phyloP scores from a whole-genome alignment of 1,140 invertebrate species.

The Archivesica marissinica region DNA sequence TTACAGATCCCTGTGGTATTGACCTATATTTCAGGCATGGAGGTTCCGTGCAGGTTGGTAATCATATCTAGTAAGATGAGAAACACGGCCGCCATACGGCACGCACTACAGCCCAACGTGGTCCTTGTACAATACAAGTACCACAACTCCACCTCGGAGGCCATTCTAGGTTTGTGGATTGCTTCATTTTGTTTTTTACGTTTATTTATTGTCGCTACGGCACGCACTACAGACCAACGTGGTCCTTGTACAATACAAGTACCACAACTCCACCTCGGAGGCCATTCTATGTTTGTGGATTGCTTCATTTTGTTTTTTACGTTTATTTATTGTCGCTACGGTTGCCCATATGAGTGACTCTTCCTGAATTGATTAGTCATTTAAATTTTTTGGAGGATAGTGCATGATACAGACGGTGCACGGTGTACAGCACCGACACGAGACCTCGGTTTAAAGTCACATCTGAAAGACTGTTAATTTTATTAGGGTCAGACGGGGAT shows the following conservation, averaged over 20 bases:
- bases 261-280: slow-evolving; percentile 81
- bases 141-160: slow-evolving; percentile 81
- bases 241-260: slow-evolving; percentile 81
- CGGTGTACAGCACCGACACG: too few relatives aligned
- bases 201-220: too few relatives aligned
- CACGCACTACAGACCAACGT: slow-evolving; percentile 78
- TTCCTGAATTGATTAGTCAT: too few relatives aligned
- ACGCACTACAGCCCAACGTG: slow-evolving; percentile 78
- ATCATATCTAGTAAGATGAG: slow-evolving; percentile 78
- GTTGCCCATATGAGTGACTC: too few relatives aligned
- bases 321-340: too few relatives aligned
- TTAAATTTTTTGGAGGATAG: too few relatives aligned
- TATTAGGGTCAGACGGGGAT: too few relatives aligned
- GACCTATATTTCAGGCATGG: slow-evolving; percentile 7
- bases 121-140: slow-evolving; percentile 82
- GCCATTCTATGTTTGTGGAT: slow-evolving; percentile 77
- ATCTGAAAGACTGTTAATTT: too few relatives aligned
- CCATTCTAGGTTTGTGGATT: slow-evolving; percentile 77
- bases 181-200: background rate
- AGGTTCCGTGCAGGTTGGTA: slow-evolving; percentile 64
- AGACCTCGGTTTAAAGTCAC: too few relatives aligned
- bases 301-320: background rate
- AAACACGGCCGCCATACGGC: slow-evolving; percentile 72
- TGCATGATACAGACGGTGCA: too few relatives aligned
- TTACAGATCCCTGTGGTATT: background rate